These are phyloP conservation scores for Rhinogobius similis DNA, from an alignment of 2,113 vertebrate species.

Conservation along the genomic window DNA sequence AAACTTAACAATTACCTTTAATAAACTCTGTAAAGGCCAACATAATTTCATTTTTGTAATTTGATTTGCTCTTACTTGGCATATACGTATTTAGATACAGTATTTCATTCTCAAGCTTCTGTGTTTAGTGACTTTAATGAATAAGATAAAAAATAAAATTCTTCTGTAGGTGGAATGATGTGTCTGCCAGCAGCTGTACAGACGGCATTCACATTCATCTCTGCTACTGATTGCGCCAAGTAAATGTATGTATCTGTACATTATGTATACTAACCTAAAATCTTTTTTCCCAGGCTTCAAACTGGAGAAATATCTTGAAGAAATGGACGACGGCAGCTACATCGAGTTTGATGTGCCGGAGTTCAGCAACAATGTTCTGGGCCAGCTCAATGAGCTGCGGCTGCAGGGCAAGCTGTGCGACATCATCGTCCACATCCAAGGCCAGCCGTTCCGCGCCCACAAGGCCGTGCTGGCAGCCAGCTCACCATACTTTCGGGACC, in stretches of 20 bases:
- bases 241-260: neutral
- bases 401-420: constrained; percentile 96
- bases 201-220: neutral
- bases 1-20: neutral
- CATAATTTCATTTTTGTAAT: no score
- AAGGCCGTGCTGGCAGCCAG: constrained; percentile 97
- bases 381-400: constrained; percentile 95
- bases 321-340: constrained; percentile 97
- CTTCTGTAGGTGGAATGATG: neutral
- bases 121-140: neutral
- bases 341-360: constrained; percentile 99
- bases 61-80: no score
- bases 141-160: neutral
- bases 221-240: neutral
- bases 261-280: neutral
- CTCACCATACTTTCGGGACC: constrained; percentile 97
- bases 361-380: constrained; percentile 97
- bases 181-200: neutral
- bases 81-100: no score
- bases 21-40: neutral
- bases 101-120: neutral
- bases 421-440: constrained; percentile 98
- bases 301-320: constrained; percentile 79
- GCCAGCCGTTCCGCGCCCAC: constrained; percentile 95
- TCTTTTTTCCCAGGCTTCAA: constrained; percentile 61